Evolutionary conservation across 2,888 invertebrate genomes (phyloP).

Genomic region (Euplagia quadripunctaria): DNA sequence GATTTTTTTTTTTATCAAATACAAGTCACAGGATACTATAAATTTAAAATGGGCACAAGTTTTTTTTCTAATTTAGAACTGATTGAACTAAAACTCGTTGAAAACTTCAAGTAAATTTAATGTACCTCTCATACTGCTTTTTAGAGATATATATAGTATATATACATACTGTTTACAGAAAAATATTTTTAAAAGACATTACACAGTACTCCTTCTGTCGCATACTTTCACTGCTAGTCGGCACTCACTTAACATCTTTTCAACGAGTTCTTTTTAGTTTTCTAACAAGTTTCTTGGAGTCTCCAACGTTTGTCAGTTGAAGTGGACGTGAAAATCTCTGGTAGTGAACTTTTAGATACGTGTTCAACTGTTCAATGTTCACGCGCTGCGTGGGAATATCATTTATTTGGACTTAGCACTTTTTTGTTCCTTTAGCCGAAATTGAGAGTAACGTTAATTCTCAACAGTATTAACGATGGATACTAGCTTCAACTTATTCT

Average conservation of each 20-base stretch:
- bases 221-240: slow-evolving; percentile 8
- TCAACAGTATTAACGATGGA: too few relatives aligned
- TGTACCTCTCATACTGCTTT: not conserved
- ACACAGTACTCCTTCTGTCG: slow-evolving; percentile 22
- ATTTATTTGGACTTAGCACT: slow-evolving; percentile 19
- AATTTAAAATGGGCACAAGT: too few relatives aligned
- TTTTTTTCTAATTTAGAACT: too few relatives aligned
- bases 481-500: too few relatives aligned
- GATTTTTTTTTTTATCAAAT: too few relatives aligned
- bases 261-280: slow-evolving; percentile 81
- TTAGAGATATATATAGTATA: not conserved
- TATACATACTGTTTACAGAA: not conserved
- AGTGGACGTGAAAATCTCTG: slow-evolving; percentile 76
- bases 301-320: slow-evolving; percentile 80
- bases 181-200: not conserved
- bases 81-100: too few relatives aligned
- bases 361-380: slow-evolving; percentile 52
- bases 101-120: too few relatives aligned
- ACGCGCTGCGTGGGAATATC: slow-evolving; percentile 28
- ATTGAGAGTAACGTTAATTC: too few relatives aligned
- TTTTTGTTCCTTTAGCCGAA: slow-evolving; percentile 1
- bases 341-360: slow-evolving; percentile 70
- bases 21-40: too few relatives aligned
- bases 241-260: slow-evolving; percentile 68
- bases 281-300: slow-evolving; percentile 79